phyloP scores from a whole-genome alignment of 2,113 vertebrate species.

The Malurus alboscapulatus region DNA sequence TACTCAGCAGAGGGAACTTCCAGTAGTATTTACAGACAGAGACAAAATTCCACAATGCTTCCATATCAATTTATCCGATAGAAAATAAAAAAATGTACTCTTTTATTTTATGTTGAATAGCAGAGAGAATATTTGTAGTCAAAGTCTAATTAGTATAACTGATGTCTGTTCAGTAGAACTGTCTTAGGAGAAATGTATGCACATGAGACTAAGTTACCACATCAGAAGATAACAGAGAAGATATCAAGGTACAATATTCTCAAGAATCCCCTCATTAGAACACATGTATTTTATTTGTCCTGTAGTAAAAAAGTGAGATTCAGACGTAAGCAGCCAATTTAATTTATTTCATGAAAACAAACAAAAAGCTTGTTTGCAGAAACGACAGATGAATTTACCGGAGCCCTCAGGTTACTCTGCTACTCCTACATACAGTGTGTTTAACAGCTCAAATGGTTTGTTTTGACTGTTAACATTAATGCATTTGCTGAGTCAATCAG shows the following conservation, averaged over 20 bases:
- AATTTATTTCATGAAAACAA: constrained; percentile 1
- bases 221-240: neutral
- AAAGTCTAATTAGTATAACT: neutral
- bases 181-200: neutral
- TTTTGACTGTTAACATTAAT: neutral
- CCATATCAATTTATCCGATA: neutral
- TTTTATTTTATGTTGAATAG: neutral
- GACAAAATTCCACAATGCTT: neutral
- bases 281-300: neutral
- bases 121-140: neutral
- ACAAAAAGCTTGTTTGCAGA: neutral
- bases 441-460: neutral
- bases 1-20: neutral
- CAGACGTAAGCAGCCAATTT: neutral
- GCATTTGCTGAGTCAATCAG: neutral
- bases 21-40: neutral
- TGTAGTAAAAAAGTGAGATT: neutral
- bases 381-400: neutral
- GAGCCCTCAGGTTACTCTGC: neutral
- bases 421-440: neutral
- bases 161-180: neutral
- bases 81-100: neutral
- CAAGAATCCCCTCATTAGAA: neutral
- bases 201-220: neutral
- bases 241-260: neutral